A percentile compares a stretch with the other conserved stretches of the same genome.
Conservation (phyloP, 2,888 invertebrate genomes). For the Pristionchus exspectatus region DNA sequence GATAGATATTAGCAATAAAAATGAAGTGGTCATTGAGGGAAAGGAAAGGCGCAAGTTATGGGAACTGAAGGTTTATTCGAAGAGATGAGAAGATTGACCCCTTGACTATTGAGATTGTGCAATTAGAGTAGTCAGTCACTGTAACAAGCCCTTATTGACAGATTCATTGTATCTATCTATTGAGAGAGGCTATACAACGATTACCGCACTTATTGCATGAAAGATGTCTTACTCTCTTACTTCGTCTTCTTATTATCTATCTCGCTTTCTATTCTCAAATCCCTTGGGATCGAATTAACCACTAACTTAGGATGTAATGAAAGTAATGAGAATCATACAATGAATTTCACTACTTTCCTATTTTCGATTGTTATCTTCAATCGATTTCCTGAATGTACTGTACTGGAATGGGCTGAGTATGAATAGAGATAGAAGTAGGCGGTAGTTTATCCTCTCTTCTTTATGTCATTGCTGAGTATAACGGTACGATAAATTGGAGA, state of each 20-base stretch:
- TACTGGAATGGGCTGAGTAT: neutral
- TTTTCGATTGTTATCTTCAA: neutral
- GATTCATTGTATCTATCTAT: slow-evolving; percentile 43
- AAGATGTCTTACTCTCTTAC: slow-evolving; percentile 13
- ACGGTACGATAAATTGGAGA: slow-evolving; percentile 46
- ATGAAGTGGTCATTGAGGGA: slow-evolving; percentile 22
- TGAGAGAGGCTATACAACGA: neutral
- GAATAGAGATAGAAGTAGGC: slow-evolving; percentile 44
- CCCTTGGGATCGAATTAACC: slow-evolving; percentile 51
- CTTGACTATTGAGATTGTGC: slow-evolving; percentile 26
- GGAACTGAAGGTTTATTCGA: slow-evolving; percentile 13
- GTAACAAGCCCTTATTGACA: slow-evolving; percentile 27
- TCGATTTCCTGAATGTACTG: neutral
- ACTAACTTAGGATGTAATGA: slow-evolving; percentile 28
- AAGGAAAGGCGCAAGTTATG: slow-evolving; percentile 45
- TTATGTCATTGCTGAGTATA: slow-evolving; percentile 53
- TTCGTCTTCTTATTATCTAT: slow-evolving; percentile 43
- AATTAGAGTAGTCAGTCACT: slow-evolving; percentile 43
- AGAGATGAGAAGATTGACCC: neutral
- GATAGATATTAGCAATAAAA: slow-evolving; percentile 3
- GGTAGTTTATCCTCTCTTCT: slow-evolving; percentile 46
- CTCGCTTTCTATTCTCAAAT: slow-evolving; percentile 29
- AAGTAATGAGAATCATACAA: slow-evolving; percentile 38
- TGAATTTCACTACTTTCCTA: neutral
- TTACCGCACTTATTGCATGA: slow-evolving; percentile 11